Base-by-base conservation (phyloP, 2,888 invertebrate species). In the Salticus scenicus region DNA sequence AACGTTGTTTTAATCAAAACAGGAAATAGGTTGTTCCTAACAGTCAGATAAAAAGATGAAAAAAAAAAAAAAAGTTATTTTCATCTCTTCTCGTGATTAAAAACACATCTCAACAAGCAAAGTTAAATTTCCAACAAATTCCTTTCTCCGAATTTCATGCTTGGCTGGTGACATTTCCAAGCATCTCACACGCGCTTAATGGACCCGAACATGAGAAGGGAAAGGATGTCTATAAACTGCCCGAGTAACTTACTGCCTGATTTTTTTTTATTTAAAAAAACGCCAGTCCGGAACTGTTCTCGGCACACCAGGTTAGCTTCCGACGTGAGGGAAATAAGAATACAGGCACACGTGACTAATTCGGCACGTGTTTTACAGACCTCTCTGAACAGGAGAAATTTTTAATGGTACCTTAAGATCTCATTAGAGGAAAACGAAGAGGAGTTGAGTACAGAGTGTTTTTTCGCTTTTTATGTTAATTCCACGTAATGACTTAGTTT, bases 231-330 rank as follows among this genome's bases (percentile, higher is more conserved):
- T 57, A 24, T 24, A 24, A 57, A 57, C 57, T 57, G 57, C 57
- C 57, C 57, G 24, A 57, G 57, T 57, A 57, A 57, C 57, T 57
- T 57, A 57, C 57, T 57, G 57, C 57, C 57, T 57, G 57, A 57
- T 20, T 24, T 57, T n/a, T n/a, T n/a, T n/a, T n/a, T 24, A 24
- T 4, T 7, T 7, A 24, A 57, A 24, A 57, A 57, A 57, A 57
- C 20, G 4, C 2, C 57, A 57, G 57, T 57, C 57, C 57, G 57
- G 57, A 57, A 57, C 57, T 57, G 24, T 57, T 24, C 5, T 12
- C 57, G 20, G 57, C 20, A 24, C 57, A 57, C 24, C 57, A 57
- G 57, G 57, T 57, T 57, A 24, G 8, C 24, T 57, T 57, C 57
- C 57, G 57, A 57, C 57, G 57, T 57, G 57, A 57, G 57, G 20